Base-by-base conservation (phyloP, 2,797 vertebrate species). In the Threskiornis aethiopicus region DNA sequence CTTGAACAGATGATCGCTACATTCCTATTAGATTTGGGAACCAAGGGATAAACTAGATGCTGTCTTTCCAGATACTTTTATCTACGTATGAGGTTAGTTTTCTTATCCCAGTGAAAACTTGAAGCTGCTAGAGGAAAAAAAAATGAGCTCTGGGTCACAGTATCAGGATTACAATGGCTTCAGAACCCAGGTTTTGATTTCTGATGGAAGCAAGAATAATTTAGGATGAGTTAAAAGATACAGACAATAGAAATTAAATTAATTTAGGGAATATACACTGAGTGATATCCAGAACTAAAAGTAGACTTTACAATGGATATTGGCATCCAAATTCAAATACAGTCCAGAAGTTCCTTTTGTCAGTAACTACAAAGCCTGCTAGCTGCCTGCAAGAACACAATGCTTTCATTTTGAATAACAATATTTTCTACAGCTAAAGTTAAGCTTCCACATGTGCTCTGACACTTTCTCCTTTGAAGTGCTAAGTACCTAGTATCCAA, bases 61-160 rank as follows among this genome's bases (percentile, higher is more conserved):
- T 84, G n/a, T 87, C 91, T 96, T 62, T 59, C 54, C 58, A 77
- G 72, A 70, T 61, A 64, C 58, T 96, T 97, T 93, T 67, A 73
- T 93, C 84, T 78, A 44, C 21, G 33, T 80, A 35, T 87, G 84
- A 95, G 86, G 55, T 93, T 87, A 95, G 91, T 82, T 82, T 76
- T 95, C 55, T 39, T 44, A 89, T 79, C 71, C 82, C 58, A 91
- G 39, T 24, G n/a, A 80, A 80, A 89, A 89, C 55, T 12, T 35
- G 46, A 80, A 93, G 75, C 37, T 78, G 46, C 21, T 46, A 78
- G 29, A 82, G 33, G 20, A 78, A 70, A 59, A 66, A 66, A 84
- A 94, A 84, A 65, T 52, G 31, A 87, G 18, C 4, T 6, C 22
- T 77, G 71, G 72, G 62, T 89, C 77, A 66, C 35, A 75, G 39